Conservation (phyloP, 2,888 invertebrate species). For the Drosophila aldrichi region DNA sequence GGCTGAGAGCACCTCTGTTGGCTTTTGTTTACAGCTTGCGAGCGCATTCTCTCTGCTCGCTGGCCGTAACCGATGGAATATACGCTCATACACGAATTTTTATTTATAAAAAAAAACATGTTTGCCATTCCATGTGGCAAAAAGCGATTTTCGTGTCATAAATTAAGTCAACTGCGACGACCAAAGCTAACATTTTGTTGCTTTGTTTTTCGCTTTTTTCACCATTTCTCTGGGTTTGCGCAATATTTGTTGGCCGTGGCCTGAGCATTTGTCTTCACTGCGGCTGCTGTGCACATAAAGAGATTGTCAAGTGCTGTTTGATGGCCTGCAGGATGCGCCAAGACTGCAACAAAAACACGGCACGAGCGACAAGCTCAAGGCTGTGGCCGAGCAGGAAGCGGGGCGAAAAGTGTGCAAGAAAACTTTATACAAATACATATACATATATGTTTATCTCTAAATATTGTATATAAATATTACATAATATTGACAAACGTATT, state of each 20-base stretch:
- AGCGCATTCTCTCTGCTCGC: slow-evolving; percentile 51
- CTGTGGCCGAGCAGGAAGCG: neutral
- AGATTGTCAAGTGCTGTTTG: slow-evolving; percentile 21
- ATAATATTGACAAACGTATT: slow-evolving; percentile 5
- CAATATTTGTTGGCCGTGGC: neutral
- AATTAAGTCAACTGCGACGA: slow-evolving; percentile 59
- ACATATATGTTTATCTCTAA: too few relatives aligned
- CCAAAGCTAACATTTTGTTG: neutral
- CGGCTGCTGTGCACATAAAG: slow-evolving; percentile 21
- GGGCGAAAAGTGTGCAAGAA: neutral
- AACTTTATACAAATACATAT: neutral
- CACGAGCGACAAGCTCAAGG: slow-evolving; percentile 1
- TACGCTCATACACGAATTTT: slow-evolving; percentile 15
- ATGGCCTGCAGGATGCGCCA: slow-evolving; percentile 15
- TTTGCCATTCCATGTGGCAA: slow-evolving; percentile 15
- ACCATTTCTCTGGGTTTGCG: too few relatives aligned
- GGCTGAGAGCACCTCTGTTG: slow-evolving; percentile 9
- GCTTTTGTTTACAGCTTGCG: slow-evolving; percentile 11
- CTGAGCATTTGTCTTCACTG: slow-evolving; percentile 17
- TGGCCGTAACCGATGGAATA: slow-evolving; percentile 55
- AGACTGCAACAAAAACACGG: neutral
- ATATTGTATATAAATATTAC: neutral
- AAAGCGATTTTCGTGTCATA: slow-evolving; percentile 47
- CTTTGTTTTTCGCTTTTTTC: neutral
- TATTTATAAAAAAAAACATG: slow-evolving; percentile 16